phyloP scores from a whole-genome alignment of 2,113 vertebrate species.

The Machaerirhynchus nigripectus region DNA sequence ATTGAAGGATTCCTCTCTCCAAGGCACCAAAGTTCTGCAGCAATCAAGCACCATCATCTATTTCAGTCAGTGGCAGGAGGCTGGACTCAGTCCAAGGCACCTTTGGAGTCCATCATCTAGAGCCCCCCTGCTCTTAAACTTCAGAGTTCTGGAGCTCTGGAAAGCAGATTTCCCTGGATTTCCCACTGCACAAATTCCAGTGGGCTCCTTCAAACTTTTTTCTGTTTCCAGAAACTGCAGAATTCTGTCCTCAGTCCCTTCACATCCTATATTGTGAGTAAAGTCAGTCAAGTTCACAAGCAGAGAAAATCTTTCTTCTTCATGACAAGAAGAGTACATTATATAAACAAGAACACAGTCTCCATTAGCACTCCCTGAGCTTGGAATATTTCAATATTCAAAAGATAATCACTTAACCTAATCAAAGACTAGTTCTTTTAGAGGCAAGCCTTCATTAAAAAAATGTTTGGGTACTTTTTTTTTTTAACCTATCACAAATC shows the following conservation, averaged over 20 bases:
- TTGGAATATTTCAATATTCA: neutral
- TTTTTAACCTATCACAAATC: neutral
- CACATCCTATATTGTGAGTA: neutral
- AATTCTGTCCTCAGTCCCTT: neutral
- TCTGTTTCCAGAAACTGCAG: neutral
- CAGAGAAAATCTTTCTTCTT: neutral
- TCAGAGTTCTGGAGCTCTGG: neutral
- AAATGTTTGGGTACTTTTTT: neutral
- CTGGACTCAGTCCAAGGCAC: neutral
- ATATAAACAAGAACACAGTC: neutral
- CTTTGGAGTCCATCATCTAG: neutral
- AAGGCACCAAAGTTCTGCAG: neutral
- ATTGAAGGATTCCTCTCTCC: neutral
- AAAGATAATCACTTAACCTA: neutral
- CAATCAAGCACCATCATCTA: neutral
- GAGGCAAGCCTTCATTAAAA: neutral
- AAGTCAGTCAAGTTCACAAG: neutral
- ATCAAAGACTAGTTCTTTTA: neutral
- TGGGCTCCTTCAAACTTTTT: neutral
- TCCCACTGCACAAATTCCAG: neutral
- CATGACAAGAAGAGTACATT: neutral
- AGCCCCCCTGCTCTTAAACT: neutral
- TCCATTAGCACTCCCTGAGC: neutral
- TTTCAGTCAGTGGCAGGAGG: neutral
- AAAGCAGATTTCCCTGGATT: neutral